phyloP scores from a whole-genome alignment of 1,140 invertebrate genomes.

The Sesamia nonagrioides region DNA sequence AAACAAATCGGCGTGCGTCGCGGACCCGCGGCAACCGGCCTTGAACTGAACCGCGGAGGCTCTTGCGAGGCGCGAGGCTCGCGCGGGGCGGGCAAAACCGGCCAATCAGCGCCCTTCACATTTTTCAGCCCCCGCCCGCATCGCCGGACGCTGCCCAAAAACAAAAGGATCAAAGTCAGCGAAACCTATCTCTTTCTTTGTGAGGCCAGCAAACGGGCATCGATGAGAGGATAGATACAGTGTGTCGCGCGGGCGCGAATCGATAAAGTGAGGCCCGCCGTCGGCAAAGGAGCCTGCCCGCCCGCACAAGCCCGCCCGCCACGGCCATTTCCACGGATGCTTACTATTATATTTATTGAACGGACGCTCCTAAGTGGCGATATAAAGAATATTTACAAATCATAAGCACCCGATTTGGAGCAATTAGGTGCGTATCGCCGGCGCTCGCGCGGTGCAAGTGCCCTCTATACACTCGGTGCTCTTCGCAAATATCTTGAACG shows the following conservation, averaged over 20 bases:
- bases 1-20: constrained; percentile 74
- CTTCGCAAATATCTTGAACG: not conserved
- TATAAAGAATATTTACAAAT: constrained; percentile 81
- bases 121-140: constrained; percentile 84
- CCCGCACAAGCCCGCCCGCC: constrained; percentile 55
- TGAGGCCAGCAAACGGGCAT: constrained; percentile 83
- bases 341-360: constrained; percentile 87
- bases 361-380: constrained; percentile 81
- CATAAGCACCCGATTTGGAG: constrained; percentile 63
- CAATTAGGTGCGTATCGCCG: constrained; percentile 58
- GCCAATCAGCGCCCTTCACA: constrained; percentile 86
- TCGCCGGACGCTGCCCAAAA: constrained; percentile 86
- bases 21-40: constrained; percentile 72
- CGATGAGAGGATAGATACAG: constrained; percentile 86
- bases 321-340: constrained; percentile 86
- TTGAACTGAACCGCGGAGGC: constrained; percentile 81
- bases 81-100: constrained; percentile 73
- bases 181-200: constrained; percentile 88
- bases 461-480: not conserved
- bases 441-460: constrained; percentile 9
- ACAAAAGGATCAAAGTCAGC: constrained; percentile 87
- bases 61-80: constrained; percentile 65
- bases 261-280: constrained; percentile 72
- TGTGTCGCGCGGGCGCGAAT: constrained; percentile 85
- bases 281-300: constrained; percentile 55